A percentile compares a stretch with the other conserved stretches of the same genome.
These are phyloP conservation scores for Platycheirus rosarum DNA, from an alignment of 2,888 invertebrate species.

Conservation along the genomic window DNA sequence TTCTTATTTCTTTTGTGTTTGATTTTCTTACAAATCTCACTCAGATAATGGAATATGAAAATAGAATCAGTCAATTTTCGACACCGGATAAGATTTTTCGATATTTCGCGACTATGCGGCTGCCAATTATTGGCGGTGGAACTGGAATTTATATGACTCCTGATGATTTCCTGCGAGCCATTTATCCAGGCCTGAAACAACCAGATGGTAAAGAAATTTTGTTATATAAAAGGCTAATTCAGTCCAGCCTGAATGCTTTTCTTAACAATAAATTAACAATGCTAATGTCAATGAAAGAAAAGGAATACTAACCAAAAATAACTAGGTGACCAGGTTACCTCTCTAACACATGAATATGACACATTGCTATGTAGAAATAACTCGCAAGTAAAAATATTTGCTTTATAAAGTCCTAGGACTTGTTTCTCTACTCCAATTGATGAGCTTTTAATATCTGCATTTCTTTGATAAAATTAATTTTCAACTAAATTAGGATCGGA, in stretches of 20 bases:
- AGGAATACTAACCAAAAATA: neutral
- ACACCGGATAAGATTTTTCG: slow-evolving; percentile 99
- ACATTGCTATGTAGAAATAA: too few relatives aligned
- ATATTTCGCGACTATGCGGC: slow-evolving; percentile 97
- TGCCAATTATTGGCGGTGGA: slow-evolving; percentile 85
- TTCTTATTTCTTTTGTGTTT: slow-evolving; percentile 63
- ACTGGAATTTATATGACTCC: slow-evolving; percentile 97
- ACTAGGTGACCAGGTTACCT: neutral
- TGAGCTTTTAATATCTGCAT: too few relatives aligned
- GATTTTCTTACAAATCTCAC: too few relatives aligned
- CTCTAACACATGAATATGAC: too few relatives aligned
- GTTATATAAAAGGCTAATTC: too few relatives aligned
- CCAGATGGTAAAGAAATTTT: slow-evolving; percentile 94
- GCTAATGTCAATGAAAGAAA: neutral
- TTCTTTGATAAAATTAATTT: too few relatives aligned
- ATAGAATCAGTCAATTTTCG: slow-evolving; percentile 96
- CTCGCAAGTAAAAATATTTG: too few relatives aligned
- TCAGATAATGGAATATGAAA: slow-evolving; percentile 98
- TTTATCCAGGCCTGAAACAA: slow-evolving; percentile 98
- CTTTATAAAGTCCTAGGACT: too few relatives aligned
- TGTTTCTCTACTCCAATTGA: too few relatives aligned
- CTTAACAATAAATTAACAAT: neutral
- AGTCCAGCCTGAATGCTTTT: slow-evolving; percentile 13
- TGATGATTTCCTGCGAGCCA: slow-evolving; percentile 97
- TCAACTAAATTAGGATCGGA: too few relatives aligned